These are phyloP conservation scores for Sesia bembeciformis DNA, from an alignment of 2,888 invertebrate genomes.

Conservation along the genomic window DNA sequence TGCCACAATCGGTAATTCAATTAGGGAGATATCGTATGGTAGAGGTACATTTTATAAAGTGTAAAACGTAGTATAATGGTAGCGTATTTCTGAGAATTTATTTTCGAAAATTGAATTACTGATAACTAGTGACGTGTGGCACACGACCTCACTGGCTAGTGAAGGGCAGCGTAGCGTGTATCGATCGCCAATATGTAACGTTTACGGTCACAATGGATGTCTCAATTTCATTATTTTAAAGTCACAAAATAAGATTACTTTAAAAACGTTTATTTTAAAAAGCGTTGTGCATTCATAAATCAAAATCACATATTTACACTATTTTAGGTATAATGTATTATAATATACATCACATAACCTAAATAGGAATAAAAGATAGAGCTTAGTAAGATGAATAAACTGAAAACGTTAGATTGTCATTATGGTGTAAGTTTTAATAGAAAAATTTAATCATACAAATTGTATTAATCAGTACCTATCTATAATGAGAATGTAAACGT, in stretches of 20 bases:
- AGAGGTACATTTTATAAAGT: no score
- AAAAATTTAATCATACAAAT: conserved; percentile 58
- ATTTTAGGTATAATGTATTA: conserved; percentile 58
- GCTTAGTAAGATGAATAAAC: conserved; percentile 70
- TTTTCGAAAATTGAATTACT: no score
- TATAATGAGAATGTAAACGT: conserved; percentile 61
- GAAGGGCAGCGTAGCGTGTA: no score
- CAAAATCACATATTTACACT: conserved; percentile 70
- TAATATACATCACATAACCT: conserved; percentile 61
- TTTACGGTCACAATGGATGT: not conserved
- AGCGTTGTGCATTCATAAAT: conserved; percentile 46
- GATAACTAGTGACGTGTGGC: no score
- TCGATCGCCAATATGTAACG: not conserved
- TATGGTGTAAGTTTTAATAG: conserved; percentile 61
- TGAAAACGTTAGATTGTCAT: conserved; percentile 59
- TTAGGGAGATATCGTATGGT: no score
- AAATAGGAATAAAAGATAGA: conserved; percentile 58
- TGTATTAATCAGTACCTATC: conserved; percentile 60
- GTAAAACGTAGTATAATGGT: no score
- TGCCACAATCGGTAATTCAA: no score
- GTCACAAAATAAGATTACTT: conserved; percentile 25
- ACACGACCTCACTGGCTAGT: no score
- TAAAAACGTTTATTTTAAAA: conserved; percentile 38
- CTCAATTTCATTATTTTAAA: conserved; percentile 2
- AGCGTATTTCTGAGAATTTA: no score